Conservation (phyloP, 2,113 vertebrate genomes). For the Candoia aspera region DNA sequence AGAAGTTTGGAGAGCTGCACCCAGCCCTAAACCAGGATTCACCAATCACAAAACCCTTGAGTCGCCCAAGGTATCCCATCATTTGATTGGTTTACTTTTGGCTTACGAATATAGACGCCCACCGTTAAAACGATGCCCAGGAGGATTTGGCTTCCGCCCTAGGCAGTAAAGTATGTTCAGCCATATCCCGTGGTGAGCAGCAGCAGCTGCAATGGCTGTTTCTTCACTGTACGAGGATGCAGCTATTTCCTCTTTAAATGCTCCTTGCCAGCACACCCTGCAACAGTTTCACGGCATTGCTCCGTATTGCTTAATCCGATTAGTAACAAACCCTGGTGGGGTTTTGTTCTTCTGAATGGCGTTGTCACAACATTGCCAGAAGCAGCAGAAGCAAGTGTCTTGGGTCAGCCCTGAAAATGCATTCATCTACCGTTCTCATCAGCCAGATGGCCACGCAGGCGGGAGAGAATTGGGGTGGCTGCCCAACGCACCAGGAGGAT, state of each 20-base stretch:
- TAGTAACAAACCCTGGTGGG: not conserved
- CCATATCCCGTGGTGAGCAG: not conserved
- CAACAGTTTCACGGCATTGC: not conserved
- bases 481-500: not conserved
- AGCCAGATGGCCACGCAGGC: not conserved
- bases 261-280: accelerated
- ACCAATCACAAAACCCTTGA: too few species aligned
- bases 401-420: not conserved
- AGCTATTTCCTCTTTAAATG: not conserved
- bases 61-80: too few species aligned
- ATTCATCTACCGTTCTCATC: not conserved
- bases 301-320: not conserved
- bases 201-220: not conserved
- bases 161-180: not conserved
- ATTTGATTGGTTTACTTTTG: too few species aligned
- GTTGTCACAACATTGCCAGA: not conserved
- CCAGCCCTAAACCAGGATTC: too few species aligned
- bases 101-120: not conserved
- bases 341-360: not conserved
- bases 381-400: not conserved
- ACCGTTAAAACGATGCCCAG: not conserved
- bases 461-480: not conserved
- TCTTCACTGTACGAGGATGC: not conserved
- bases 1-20: too few species aligned
- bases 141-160: not conserved